Percentiles rank a stretch among this genome's conserved stretches.
Evolutionary conservation across 2,113 vertebrate genomes (phyloP).

Genomic region (Albula glossodonta): DNA sequence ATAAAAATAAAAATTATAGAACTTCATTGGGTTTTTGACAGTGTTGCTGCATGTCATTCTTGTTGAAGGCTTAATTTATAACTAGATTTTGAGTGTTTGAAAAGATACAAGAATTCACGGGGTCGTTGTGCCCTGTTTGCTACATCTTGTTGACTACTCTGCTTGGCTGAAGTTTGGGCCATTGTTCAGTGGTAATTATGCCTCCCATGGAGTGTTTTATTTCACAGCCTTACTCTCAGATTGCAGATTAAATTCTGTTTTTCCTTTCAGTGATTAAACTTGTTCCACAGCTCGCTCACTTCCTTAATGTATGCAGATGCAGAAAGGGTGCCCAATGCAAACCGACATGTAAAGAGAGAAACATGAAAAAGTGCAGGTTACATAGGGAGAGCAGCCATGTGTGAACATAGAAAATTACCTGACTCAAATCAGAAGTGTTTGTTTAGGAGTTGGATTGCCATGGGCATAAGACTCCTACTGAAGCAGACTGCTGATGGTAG

Average conservation of each 20-base stretch:
- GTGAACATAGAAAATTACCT: not conserved
- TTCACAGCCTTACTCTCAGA: not conserved
- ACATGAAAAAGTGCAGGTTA: not conserved
- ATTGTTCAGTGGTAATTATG: not conserved
- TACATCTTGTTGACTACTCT: not conserved
- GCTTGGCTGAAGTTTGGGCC: not conserved
- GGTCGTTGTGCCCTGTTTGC: slow-evolving; percentile 16
- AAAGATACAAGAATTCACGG: not conserved
- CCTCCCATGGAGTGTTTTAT: not conserved
- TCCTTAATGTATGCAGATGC: not conserved
- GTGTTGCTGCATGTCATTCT: slow-evolving; percentile 12
- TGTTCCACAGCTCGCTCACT: not conserved
- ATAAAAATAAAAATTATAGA: slow-evolving; percentile 26
- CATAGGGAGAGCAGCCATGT: not conserved
- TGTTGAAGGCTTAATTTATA: slow-evolving; percentile 10
- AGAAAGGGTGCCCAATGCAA: not conserved
- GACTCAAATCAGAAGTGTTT: not conserved
- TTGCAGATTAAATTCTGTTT: not conserved
- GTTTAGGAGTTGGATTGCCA: no score
- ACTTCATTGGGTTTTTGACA: slow-evolving; percentile 10
- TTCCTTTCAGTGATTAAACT: not conserved
- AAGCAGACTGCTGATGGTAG: not conserved
- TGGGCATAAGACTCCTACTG: no score
- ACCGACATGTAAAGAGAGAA: not conserved
- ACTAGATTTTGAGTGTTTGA: slow-evolving; percentile 12